Base-by-base conservation (phyloP, 2,888 invertebrate genomes). In the Coelinius sp. region DNA sequence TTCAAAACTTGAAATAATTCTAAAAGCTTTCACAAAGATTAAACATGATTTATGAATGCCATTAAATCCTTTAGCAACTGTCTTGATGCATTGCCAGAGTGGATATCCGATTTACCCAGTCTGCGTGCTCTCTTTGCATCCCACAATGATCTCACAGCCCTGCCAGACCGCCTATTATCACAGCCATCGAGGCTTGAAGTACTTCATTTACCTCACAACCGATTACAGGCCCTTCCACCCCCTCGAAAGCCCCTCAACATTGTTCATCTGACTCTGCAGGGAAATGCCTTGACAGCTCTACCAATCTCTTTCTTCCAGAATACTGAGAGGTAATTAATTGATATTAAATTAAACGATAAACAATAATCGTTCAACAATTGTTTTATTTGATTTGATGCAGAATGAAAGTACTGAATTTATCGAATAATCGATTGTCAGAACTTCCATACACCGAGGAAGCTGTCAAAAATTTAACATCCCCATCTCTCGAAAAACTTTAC, bases 171-270 rank as follows among this genome's bases (percentile, higher is more conserved):
- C 82, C 84, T 95, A 53, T 92, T 95, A 78, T 93, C 93, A 80
- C 93, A 94, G 87, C 91, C 94, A 65, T 92, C 92, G 64, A 92
- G 92, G 76, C 89, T 95, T 41, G 93, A 93, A 78, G 93, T 92
- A 38, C 88, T 95, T 22, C 94, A 94, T 82, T 88, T 95, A 53
- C 93, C 94, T 17, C 94, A 94, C 87, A 95, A 95, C 83, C 92
- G 92, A 85, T 90, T 95, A 72, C 91, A 92, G 75, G 90, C 91
- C 62, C 89, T 95, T 46, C 94, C 94, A n/a, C 91, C 92, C 35
- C 92, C 94, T 84, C 92, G 93, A 74, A 89, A 92, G 73, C 93
- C 94, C 0, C 86, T 95, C 49, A 92, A 92, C 84, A 92, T 94
- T 82, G 88, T 88, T 68, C 89, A 89, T 74, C 84, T 95, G 7